These are phyloP conservation scores for Petroica traversi DNA, from an alignment of 2,113 vertebrate species.

Conservation along the genomic window DNA sequence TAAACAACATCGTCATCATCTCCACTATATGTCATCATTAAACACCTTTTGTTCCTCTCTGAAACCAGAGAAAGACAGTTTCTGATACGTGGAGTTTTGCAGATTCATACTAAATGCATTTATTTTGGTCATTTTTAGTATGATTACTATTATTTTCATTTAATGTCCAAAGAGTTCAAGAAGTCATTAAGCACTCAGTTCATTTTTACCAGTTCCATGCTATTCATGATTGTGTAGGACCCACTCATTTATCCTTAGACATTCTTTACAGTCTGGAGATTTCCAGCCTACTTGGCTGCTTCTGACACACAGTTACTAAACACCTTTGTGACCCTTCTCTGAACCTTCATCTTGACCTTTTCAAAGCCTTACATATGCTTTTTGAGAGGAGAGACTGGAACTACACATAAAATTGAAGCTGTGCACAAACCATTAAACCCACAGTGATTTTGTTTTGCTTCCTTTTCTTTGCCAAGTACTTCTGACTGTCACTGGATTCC, in stretches of 20 bases:
- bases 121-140: background rate
- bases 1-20: background rate
- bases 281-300: background rate
- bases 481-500: background rate
- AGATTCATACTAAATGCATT: background rate
- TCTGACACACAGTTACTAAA: background rate
- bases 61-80: background rate
- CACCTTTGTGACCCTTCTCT: background rate
- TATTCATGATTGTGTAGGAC: background rate
- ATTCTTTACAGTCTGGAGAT: background rate
- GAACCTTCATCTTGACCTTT: background rate
- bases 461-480: background rate
- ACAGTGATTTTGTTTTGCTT: background rate
- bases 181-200: background rate
- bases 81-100: background rate
- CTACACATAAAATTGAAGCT: background rate
- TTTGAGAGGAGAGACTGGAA: background rate
- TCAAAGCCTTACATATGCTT: fast-evolving
- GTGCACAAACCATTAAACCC: background rate
- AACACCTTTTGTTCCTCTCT: background rate
- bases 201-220: background rate
- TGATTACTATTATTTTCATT: background rate
- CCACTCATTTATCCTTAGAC: background rate
- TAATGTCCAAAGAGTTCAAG: background rate
- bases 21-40: background rate